Conservation (phyloP, 2,113 vertebrate genomes). For the Hydropotes inermis region DNA sequence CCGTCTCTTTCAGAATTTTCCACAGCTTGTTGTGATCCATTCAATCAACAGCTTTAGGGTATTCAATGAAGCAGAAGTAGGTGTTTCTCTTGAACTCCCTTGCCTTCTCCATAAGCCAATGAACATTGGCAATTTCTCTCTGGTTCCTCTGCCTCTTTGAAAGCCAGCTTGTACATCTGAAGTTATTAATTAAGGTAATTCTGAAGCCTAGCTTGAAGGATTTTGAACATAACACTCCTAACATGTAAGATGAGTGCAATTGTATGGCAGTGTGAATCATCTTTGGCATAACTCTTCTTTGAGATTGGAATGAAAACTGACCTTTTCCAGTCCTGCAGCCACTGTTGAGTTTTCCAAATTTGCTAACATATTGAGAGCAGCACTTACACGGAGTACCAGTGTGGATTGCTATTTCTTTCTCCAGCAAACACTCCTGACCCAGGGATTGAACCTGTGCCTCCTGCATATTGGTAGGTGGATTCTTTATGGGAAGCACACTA, state of each 20-base stretch:
- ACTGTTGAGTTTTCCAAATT: not conserved
- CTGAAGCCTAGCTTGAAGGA: not conserved
- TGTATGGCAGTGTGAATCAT: not conserved
- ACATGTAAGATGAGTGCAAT: not conserved
- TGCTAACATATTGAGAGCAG: not conserved
- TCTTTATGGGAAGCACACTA: not conserved
- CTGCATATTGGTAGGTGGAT: not conserved
- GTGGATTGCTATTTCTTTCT: not conserved
- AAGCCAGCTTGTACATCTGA: not conserved
- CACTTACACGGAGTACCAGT: not conserved
- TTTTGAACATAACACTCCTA: not conserved
- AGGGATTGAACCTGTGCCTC: not conserved
- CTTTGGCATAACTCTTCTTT: not conserved
- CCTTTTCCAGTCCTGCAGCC: not conserved
- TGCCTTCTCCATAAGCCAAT: not conserved
- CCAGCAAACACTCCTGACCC: not conserved
- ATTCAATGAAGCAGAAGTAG: not conserved
- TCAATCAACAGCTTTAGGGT: not conserved
- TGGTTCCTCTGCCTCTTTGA: not conserved
- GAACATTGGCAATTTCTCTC: not conserved
- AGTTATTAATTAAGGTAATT: not conserved
- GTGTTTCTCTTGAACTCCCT: not conserved
- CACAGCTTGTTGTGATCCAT: not conserved
- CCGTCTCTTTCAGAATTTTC: not conserved
- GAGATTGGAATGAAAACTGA: not conserved